These are phyloP conservation scores for Microplitis demolitor DNA, from an alignment of 1,140 invertebrate species.

Conservation along the genomic window DNA sequence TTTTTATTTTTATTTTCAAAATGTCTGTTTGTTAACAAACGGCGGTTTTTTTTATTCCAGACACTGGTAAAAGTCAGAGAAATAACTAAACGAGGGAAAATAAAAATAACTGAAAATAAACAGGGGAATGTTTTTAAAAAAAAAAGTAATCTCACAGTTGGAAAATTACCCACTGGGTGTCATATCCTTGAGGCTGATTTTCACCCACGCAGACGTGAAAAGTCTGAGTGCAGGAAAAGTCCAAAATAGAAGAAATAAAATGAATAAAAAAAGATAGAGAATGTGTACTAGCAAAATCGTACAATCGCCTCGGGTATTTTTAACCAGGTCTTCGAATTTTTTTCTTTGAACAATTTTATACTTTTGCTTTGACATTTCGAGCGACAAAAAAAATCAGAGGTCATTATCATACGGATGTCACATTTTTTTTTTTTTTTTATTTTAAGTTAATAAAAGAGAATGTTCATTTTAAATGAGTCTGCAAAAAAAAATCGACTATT, in stretches of 20 bases:
- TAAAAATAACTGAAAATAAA: not conserved
- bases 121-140: not conserved
- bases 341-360: not conserved
- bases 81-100: too few species aligned
- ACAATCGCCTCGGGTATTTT: not conserved
- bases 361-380: not conserved
- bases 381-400: not conserved
- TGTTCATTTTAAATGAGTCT: too few species aligned
- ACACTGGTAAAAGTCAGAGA: too few species aligned
- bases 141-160: conserved; percentile 8
- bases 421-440: too few species aligned
- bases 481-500: too few species aligned
- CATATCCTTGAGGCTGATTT: not conserved
- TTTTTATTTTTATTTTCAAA: too few species aligned
- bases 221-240: not conserved
- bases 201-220: not conserved
- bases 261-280: not conserved
- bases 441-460: too few species aligned
- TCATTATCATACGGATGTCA: not conserved
- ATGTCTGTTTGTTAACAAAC: too few species aligned
- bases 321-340: not conserved
- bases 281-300: not conserved
- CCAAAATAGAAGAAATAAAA: not conserved
- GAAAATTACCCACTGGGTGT: not conserved
- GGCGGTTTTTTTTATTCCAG: too few species aligned